These are phyloP conservation scores for Brachionus plicatilis DNA, from an alignment of 1,140 invertebrate genomes.

Conservation along the genomic window DNA sequence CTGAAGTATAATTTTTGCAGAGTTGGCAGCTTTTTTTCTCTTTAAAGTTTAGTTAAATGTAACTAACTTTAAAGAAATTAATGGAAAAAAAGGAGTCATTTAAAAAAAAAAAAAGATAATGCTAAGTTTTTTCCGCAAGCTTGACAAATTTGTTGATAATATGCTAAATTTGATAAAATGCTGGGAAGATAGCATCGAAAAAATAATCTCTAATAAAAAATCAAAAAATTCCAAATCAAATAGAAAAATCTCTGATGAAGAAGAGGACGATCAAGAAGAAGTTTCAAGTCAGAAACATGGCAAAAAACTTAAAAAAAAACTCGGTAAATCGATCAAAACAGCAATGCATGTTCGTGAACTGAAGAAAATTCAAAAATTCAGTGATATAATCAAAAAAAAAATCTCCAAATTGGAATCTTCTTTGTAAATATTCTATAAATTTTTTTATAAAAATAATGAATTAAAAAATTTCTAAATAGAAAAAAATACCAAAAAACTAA, in stretches of 20 bases:
- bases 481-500: not conserved
- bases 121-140: not conserved
- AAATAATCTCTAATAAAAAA: not conserved
- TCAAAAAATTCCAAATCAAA: not conserved
- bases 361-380: conserved; percentile 15
- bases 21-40: not conserved
- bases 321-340: not conserved
- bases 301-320: not conserved
- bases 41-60: not conserved
- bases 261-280: not conserved
- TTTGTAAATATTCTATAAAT: not conserved
- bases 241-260: not conserved
- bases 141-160: conserved; percentile 5
- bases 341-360: not conserved
- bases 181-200: not conserved
- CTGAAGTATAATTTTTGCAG: not conserved
- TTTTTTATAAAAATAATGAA: not conserved
- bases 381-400: not conserved
- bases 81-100: too few relatives aligned
- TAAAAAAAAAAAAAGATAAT: not conserved
- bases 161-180: not conserved
- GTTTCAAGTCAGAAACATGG: not conserved
- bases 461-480: not conserved
- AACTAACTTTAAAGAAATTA: not conserved
- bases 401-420: not conserved